Evolutionary conservation across 2,888 invertebrate genomes (phyloP).

Genomic region (Quadriops clusia): DNA sequence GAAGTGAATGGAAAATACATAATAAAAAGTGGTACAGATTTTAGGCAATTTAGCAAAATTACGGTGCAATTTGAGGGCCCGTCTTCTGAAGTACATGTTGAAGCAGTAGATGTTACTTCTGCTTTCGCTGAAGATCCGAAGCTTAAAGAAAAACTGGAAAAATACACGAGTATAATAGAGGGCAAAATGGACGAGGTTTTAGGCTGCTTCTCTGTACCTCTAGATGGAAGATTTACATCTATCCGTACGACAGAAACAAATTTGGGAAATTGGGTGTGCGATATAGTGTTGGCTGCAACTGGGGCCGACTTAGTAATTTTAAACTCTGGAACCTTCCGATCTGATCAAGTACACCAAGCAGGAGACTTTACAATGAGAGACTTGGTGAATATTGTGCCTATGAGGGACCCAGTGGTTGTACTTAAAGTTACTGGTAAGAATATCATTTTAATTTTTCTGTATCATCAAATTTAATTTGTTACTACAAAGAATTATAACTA

Average conservation of each 20-base stretch:
- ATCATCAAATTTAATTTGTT: not conserved
- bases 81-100: conserved; percentile 47
- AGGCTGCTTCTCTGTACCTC: conserved; percentile 72
- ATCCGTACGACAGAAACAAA: conserved; percentile 80
- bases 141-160: conserved; percentile 57
- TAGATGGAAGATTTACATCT: conserved; percentile 73
- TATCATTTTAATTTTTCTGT: conserved; percentile 2
- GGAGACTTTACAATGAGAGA: conserved; percentile 80
- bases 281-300: conserved; percentile 71
- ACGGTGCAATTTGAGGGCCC: conserved; percentile 48
- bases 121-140: conserved; percentile 57
- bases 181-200: conserved; percentile 75
- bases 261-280: conserved; percentile 72
- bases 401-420: conserved; percentile 73
- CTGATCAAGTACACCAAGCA: conserved; percentile 68
- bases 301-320: conserved; percentile 75
- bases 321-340: conserved; percentile 79
- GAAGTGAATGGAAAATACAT: conserved; percentile 69
- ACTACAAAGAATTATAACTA: not conserved
- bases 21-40: conserved; percentile 85
- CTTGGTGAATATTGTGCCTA: conserved; percentile 70
- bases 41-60: conserved; percentile 76
- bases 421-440: conserved; percentile 53
- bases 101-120: conserved; percentile 59
- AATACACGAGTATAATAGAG: conserved; percentile 68